phyloP scores from a whole-genome alignment of 2,113 vertebrate genomes.

The Spea bombifrons region DNA sequence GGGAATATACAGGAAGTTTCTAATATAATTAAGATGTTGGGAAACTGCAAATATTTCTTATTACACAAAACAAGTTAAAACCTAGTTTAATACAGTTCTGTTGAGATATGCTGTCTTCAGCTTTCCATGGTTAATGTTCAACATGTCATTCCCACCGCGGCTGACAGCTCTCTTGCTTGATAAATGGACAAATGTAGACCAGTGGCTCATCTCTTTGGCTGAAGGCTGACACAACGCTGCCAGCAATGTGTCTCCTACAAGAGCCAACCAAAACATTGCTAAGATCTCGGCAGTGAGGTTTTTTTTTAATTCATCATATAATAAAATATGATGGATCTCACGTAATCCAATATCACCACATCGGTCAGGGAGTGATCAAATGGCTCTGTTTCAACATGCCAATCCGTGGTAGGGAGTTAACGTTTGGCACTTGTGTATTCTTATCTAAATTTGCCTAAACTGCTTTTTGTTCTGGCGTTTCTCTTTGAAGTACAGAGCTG shows the following conservation, averaged over 20 bases:
- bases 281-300: conserved; percentile 27
- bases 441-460: conserved; percentile 42
- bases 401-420: conserved; percentile 18
- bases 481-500: conserved; percentile 19
- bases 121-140: conserved; percentile 17
- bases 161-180: conserved; percentile 21
- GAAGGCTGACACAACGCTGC: background rate
- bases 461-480: conserved; percentile 27
- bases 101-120: conserved; percentile 20
- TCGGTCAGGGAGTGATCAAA: conserved; percentile 12
- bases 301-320: conserved; percentile 21
- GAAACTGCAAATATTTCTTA: conserved; percentile 10
- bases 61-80: conserved; percentile 2
- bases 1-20: conserved; percentile 23
- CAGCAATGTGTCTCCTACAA: conserved; percentile 37
- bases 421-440: conserved; percentile 16
- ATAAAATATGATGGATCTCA: conserved; percentile 39
- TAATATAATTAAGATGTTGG: conserved; percentile 31
- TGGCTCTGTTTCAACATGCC: conserved; percentile 35
- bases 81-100: background rate
- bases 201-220: conserved; percentile 24
- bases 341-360: conserved; percentile 20
- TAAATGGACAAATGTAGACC: conserved; percentile 22
- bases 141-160: conserved; percentile 16
- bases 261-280: conserved; percentile 44